phyloP scores from a whole-genome alignment of 2,113 vertebrate species.

The Genyomyrus donnyi region DNA sequence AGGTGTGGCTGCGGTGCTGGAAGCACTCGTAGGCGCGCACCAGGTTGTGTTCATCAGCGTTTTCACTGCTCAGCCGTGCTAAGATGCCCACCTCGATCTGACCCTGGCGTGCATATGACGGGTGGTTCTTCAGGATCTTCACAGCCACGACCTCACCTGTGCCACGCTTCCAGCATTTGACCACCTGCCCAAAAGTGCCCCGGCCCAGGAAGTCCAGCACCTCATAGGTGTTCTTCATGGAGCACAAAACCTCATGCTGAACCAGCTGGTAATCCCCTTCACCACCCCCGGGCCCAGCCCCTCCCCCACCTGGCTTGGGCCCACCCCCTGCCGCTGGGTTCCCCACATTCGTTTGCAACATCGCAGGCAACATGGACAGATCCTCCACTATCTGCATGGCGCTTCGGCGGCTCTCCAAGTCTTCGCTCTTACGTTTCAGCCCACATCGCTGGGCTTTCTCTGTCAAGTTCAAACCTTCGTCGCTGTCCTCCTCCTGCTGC shows the following conservation, averaged over 20 bases:
- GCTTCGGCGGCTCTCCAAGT: constrained; percentile 78
- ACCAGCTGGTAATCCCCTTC: constrained; percentile 97
- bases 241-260: constrained; percentile 92
- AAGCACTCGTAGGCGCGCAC: constrained; percentile 97
- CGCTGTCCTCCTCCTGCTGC: constrained; percentile 38
- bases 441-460: constrained; percentile 89
- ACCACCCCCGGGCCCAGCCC: constrained; percentile 52
- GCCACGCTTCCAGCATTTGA: constrained; percentile 97
- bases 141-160: constrained; percentile 91
- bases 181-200: constrained; percentile 96
- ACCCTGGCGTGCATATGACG: constrained; percentile 92
- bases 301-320: constrained; percentile 69
- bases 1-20: constrained; percentile 94
- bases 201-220: constrained; percentile 95
- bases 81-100: constrained; percentile 98
- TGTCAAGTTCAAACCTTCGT: constrained; percentile 66
- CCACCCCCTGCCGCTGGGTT: constrained; percentile 65
- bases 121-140: constrained; percentile 97
- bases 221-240: constrained; percentile 94
- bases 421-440: constrained; percentile 97
- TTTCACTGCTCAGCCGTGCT: constrained; percentile 88
- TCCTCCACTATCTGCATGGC: constrained; percentile 98
- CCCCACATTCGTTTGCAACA: constrained; percentile 86
- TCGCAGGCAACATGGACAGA: constrained; percentile 90
- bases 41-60: constrained; percentile 94